Evolutionary conservation across 1,140 invertebrate genomes (phyloP), one percentile per base, ranked within the genome.

Genomic region (Danaus plexippus): DNA sequence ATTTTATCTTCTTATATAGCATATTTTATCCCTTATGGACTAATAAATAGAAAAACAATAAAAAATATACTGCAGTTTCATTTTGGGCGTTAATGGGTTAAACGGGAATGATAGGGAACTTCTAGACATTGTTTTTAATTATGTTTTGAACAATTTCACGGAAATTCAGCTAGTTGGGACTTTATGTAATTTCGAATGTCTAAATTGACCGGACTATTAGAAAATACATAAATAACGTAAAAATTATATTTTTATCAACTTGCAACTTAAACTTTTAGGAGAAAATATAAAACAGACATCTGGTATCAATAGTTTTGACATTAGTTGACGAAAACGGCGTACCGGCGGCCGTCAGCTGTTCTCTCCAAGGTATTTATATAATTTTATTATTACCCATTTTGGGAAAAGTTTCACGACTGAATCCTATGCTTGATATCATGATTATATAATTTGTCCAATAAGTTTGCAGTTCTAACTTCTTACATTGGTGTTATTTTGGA

Each of bases 1-100:
- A 57, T 63, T 52, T 54, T 58, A 58, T 62, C 22, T 62, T 63
- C 55, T 57, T 63, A 58, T 54, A 58, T 55, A 63, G 61, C 52
- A 58, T 63, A 63, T 57, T 58, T 63, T 58, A 63, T 63, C 61
- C 61, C 61, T 63, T 63, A 58, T 63, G 52, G 52, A 63, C 47
- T 63, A 63, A 62, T 57, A 57, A 57, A 62, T 61, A 52, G 53
- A 55, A 61, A 55, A 51, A 61, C 57, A 61, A 54, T 56, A 61
- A 57, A 56, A 56, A 56, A 61, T 56, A 61, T 61, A 55, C 59
- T 61, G 59, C 54, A 56, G 59, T 57, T 61, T 61, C 54, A 56
- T 61, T 61, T 61, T 61, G 54, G 58, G 58, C 52, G 58, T 59
- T 64, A 59, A 66, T 61, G 52, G 48, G 52, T 55, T 52, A 60